Evolutionary conservation across 2,888 invertebrate genomes (phyloP).

Genomic region (Carpatolechia fugitivella): DNA sequence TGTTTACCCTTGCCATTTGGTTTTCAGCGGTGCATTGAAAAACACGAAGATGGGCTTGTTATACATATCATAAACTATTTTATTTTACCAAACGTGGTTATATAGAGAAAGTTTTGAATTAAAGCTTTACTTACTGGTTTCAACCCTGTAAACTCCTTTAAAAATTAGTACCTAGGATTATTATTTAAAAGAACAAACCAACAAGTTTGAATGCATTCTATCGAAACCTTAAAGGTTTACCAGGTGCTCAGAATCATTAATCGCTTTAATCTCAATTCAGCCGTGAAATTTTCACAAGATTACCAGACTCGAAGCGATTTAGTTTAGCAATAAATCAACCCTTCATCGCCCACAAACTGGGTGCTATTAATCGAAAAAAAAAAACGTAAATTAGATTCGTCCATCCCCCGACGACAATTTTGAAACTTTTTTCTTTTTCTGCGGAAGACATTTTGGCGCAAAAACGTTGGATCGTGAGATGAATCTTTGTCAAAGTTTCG

Average conservation of each 20-base stretch:
- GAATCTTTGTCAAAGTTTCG: conserved; percentile 48
- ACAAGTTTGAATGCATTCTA: background rate
- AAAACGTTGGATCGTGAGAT: conserved; percentile 42
- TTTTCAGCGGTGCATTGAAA: too few relatives aligned
- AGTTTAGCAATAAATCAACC: conserved; percentile 6
- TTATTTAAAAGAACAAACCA: too few relatives aligned
- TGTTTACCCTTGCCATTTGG: too few relatives aligned
- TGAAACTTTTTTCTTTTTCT: conserved; percentile 31
- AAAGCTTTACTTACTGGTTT: too few relatives aligned
- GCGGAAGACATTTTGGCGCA: conserved; percentile 24
- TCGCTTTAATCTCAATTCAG: background rate
- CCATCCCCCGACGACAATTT: conserved; percentile 36
- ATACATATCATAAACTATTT: too few relatives aligned
- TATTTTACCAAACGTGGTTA: too few relatives aligned
- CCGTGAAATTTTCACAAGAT: conserved; percentile 4
- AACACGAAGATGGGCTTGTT: too few relatives aligned
- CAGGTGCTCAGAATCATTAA: background rate
- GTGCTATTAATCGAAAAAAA: background rate
- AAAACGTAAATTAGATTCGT: background rate
- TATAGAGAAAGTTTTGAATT: too few relatives aligned
- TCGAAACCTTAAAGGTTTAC: background rate
- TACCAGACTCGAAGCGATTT: conserved; percentile 1
- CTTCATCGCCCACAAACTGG: background rate
- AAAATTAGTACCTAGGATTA: too few relatives aligned
- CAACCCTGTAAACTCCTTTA: too few relatives aligned